Percentiles rank a stretch among this genome's conserved stretches.
These are phyloP conservation scores for Mimumesa dahlbomi DNA, from an alignment of 2,888 invertebrate genomes.

Conservation along the genomic window DNA sequence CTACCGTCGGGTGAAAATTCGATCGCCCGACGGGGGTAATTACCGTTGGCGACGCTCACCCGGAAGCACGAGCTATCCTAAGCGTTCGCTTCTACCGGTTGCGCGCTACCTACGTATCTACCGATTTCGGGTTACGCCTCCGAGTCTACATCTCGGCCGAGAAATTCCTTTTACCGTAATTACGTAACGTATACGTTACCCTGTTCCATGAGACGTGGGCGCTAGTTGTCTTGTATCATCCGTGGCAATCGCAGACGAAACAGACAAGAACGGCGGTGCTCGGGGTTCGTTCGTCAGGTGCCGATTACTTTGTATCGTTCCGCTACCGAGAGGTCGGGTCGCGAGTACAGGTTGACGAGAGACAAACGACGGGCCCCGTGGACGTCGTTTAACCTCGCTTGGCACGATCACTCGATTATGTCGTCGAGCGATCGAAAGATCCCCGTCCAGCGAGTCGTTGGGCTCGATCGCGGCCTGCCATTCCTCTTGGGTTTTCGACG, in stretches of 20 bases:
- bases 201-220: conserved; percentile 72
- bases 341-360: neutral
- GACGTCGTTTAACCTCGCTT: neutral
- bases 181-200: too few relatives aligned
- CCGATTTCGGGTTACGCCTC: too few relatives aligned
- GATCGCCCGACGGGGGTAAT: conserved; percentile 45
- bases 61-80: too few relatives aligned
- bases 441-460: conserved; percentile 20
- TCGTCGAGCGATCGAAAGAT: conserved; percentile 23
- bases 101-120: too few relatives aligned
- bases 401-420: conserved; percentile 4
- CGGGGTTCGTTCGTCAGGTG: conserved; percentile 16
- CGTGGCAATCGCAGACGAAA: conserved; percentile 25
- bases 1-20: conserved; percentile 19
- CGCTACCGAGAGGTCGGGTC: conserved; percentile 3
- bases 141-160: too few relatives aligned
- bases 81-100: too few relatives aligned
- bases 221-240: conserved; percentile 76
- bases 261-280: conserved; percentile 13
- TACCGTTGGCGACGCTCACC: neutral
- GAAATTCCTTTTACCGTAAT: too few relatives aligned
- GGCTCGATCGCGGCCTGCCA: conserved; percentile 21
- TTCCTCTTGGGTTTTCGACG: neutral
- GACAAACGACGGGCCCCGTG: neutral
- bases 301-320: neutral